Evolutionary conservation across 2,888 invertebrate species (phyloP).

Genomic region (Flabesymbios commensalis): DNA sequence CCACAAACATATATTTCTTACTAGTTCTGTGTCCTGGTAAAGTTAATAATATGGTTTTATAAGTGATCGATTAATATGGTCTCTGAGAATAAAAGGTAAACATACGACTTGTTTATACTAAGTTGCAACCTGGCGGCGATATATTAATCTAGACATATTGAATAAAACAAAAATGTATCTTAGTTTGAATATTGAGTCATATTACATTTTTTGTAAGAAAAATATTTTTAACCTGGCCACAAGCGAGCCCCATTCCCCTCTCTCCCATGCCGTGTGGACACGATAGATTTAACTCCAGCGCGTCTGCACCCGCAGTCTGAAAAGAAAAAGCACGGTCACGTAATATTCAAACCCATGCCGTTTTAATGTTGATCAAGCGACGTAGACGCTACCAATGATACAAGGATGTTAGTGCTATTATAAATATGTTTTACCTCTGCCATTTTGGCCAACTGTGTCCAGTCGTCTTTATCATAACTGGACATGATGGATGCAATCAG

Average conservation of each 20-base stretch:
- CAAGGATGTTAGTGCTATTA: background rate
- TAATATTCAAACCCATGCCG: background rate
- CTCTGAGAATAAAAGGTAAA: too few species aligned
- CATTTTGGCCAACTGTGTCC: constrained; percentile 78
- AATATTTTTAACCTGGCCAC: constrained; percentile 93
- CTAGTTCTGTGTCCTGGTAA: constrained; percentile 79
- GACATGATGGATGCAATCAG: constrained; percentile 97
- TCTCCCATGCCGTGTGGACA: constrained; percentile 99
- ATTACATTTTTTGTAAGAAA: too few species aligned
- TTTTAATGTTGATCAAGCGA: too few species aligned
- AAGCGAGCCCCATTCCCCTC: constrained; percentile 96
- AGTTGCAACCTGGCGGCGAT: too few species aligned
- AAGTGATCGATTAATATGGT: background rate
- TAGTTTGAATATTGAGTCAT: too few species aligned
- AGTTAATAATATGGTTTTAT: background rate
- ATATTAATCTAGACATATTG: too few species aligned
- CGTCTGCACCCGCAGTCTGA: constrained; percentile 81
- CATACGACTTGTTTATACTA: too few species aligned
- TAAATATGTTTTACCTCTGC: constrained; percentile 65
- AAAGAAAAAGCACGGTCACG: constrained; percentile 37
- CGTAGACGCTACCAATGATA: too few species aligned
- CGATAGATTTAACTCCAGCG: constrained; percentile 91
- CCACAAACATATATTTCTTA: constrained; percentile 88
- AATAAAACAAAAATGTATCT: too few species aligned
- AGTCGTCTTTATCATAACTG: constrained; percentile 81